Base-by-base conservation (phyloP, 1,140 invertebrate species). In the Bombyx mori region DNA sequence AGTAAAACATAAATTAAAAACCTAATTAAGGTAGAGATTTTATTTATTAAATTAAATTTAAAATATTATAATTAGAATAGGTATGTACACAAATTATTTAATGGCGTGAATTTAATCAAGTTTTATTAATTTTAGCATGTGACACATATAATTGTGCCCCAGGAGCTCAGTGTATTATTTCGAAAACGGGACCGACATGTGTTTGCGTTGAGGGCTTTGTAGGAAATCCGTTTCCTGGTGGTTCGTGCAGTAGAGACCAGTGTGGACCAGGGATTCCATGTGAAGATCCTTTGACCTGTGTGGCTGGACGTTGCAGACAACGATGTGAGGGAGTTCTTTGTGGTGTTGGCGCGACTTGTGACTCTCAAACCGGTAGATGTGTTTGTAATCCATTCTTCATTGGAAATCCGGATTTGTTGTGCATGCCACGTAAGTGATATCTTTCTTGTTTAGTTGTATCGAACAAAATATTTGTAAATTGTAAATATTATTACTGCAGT, bases 151-250 rank as follows among this genome's bases (percentile, higher is more conserved):
- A 92, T 44, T 98, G 96, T 77, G 95, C 93, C 2, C 73, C 88
- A n/a, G 94, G 93, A 67, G 95, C 95, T 2, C 92, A 95, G 54
- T 98, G 96, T 77, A 95, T 96, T 56, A 93, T 95, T n/a, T 94
- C 95, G 35, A 91, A 92, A 56, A 89, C 91, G 44, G 96, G 95
- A 26, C 94, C 95, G 10, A 96, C 95, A 2, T 98, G 96, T 75
- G 94, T 94, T 75, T 98, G 96, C 73, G 89, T 92, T 5, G 93
- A 95, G 77, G 95, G 96, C 44, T 94, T 93, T 73, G 91, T 92
- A 47, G 96, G 96, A 2, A 97, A 97, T 88, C 95, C 96, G 18
- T 97, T 97, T 89, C 94, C 95, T 7, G 96, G 96, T 42, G 96
- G 96, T 43, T 88, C 89, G 45, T 98, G 96, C 79, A 88, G 88